Evolutionary conservation across 2,113 vertebrate genomes (phyloP), one percentile per base, ranked within the genome.

Genomic region (Nesoenas mayeri): DNA sequence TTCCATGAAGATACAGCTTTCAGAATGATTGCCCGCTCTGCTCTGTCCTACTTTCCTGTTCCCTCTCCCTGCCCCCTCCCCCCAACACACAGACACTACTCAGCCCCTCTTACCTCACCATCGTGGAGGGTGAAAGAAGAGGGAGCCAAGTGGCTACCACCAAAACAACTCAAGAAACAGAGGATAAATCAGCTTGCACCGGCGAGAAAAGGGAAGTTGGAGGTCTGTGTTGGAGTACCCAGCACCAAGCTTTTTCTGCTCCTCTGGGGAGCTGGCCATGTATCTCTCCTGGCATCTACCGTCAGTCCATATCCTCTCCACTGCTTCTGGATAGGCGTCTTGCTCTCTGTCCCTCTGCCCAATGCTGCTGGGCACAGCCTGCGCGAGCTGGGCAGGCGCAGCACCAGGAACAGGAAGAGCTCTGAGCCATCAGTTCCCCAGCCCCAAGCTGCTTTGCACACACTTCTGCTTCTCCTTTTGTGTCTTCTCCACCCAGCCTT

Each of bases 401-500:
- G 54, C 78, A 58, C 93, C 60, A 15, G 95, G 94, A 97, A 97
- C 94, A 96, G 97, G 97, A 97, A 97, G 92, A 10, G 8, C 95
- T 85, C 84, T 89, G 91, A 94, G 91, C 85, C 91, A 95, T 96
- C 91, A 10, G 24, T 87, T 96, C 93, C 44, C 26, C 95, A 78
- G 83, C 92, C 92, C 86, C 61, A 26, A 72, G 85, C 96, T 96
- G 94, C 96, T 96, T 94, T 95, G 96, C 96, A 94, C 92, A 88
- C 60, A 97, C 97, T 97, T 97, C 97, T 97, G 96, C 97, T 97
- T 97, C 96, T 97, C 95, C 71, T 97, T 97, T 97, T 89, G 81
- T 16, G 58, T 67, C 60, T 78, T 66, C 84, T 88, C 89, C 93
- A 81, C 94, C 57, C 32, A 70, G 67, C 90, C 89, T 81, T 88